Evolutionary conservation across 2,888 invertebrate species (phyloP), one percentile per base, ranked within the genome.

Genomic region (Belgica antarctica): DNA sequence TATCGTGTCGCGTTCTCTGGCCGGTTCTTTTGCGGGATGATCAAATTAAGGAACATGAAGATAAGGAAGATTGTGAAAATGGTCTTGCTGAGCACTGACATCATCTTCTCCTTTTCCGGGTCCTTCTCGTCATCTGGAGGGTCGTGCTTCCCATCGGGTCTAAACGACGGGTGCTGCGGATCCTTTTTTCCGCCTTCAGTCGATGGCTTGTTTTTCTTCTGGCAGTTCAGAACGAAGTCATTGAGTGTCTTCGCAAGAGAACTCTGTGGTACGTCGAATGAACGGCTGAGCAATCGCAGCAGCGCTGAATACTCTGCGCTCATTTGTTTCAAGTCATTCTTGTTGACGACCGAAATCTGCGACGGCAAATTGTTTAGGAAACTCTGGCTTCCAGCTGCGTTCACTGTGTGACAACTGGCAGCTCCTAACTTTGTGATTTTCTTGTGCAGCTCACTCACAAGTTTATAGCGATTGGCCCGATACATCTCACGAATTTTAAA

Each of bases 41-140:
- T 84, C 70, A 88, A 81, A n/a, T 89, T 84, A 25, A 90, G 85
- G 31, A 90, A 83, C 80, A 90, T 84, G 75, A 88, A 89, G 15
- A 89, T 87, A 1, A 88, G 88, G 27, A 90, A 79, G 84, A 90
- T 85, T 90, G 91, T 92, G 63, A 92, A 82, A n/a, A 87, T 83
- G 0, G 88, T 89, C 77, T 92, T 92, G 24, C 89, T 86, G 25
- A 91, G 73, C 1, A 91, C 78, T 0, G 90, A 87, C 0, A 87
- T 85, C 72, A 90, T 78, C 77, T 89, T 90, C 69, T 87, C 86
- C 71, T 87, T 73, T 83, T 80, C 68, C 73, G 73, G 41, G 61
- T 78, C 79, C 34, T 77, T 77, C 61, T 74, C 73, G 31, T 75
- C 74, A 71, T 78, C 76, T 62, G 68, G 68, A 5, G 59, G 41